phyloP scores from a whole-genome alignment of 2,888 invertebrate species.

The Chrysotoxum bicinctum region DNA sequence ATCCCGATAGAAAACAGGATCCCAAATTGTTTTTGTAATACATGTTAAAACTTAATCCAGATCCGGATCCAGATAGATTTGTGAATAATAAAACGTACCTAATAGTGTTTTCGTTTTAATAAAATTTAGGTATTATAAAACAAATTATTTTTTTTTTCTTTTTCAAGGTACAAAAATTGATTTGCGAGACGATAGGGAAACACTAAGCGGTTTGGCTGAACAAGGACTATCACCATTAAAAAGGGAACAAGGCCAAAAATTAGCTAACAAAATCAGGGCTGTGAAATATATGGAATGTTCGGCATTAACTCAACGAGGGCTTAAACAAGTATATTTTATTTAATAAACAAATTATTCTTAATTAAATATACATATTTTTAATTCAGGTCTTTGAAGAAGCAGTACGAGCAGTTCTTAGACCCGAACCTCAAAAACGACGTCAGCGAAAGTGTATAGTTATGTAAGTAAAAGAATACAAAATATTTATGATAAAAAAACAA shows the following conservation, averaged over 20 bases:
- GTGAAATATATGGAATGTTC: constrained; percentile 99
- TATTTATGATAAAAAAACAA: constrained; percentile 57
- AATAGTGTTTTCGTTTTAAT: no score
- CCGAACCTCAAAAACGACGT: constrained; percentile 97
- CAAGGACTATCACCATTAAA: constrained; percentile 98
- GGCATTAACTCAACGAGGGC: constrained; percentile 97
- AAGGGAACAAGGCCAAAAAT: constrained; percentile 98
- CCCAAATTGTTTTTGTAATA: no score
- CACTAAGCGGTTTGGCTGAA: constrained; percentile 93
- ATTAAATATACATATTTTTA: background rate
- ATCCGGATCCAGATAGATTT: no score
- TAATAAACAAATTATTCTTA: background rate
- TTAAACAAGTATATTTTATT: constrained; percentile 88
- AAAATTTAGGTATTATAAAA: no score
- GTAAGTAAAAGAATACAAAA: constrained; percentile 82
- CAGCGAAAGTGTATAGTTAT: constrained; percentile 94
- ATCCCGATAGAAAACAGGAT: no score
- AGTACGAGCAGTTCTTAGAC: constrained; percentile 97
- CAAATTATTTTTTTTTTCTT: background rate
- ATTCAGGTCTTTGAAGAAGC: constrained; percentile 98
- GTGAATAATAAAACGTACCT: no score
- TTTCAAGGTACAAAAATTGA: constrained; percentile 97
- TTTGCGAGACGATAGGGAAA: constrained; percentile 98
- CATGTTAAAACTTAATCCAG: no score
- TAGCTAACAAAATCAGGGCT: constrained; percentile 99